These are phyloP conservation scores for Prosapia bicincta DNA, from an alignment of 2,888 invertebrate species.

Conservation along the genomic window DNA sequence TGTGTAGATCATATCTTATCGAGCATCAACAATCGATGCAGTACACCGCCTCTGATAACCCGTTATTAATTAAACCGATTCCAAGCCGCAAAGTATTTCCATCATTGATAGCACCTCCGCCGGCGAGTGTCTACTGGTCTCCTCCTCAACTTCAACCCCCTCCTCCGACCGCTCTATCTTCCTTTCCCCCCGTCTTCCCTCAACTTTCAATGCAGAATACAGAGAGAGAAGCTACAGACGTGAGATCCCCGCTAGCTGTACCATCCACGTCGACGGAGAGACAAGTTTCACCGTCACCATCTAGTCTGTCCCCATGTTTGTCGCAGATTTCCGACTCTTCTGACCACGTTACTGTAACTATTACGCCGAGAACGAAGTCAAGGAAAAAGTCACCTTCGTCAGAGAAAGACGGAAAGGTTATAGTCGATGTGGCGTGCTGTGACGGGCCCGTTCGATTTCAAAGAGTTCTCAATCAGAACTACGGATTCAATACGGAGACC, in stretches of 20 bases:
- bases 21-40: constrained; percentile 42
- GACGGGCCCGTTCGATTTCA: constrained; percentile 88
- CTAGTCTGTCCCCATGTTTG: constrained; percentile 30
- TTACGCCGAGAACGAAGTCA: constrained; percentile 13
- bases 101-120: constrained; percentile 33
- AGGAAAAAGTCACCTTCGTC: constrained; percentile 12
- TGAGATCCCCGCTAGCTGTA: constrained; percentile 19
- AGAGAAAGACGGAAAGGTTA: constrained; percentile 52
- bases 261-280: constrained; percentile 25
- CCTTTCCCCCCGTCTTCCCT: constrained; percentile 24
- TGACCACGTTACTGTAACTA: constrained; percentile 23
- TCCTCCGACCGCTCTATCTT: constrained; percentile 28
- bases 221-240: background rate
- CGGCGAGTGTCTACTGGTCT: constrained; percentile 39
- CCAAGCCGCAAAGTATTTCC: constrained; percentile 48
- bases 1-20: constrained; percentile 61
- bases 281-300: constrained; percentile 33
- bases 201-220: constrained; percentile 8
- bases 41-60: background rate
- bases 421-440: constrained; percentile 85
- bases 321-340: constrained; percentile 33
- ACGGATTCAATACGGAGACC: constrained; percentile 47
- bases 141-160: constrained; percentile 36
- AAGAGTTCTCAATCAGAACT: constrained; percentile 79
- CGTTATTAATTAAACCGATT: constrained; percentile 54